Evolutionary conservation across 2,888 invertebrate species (phyloP).

Genomic region (Theodoxus fluviatilis): DNA sequence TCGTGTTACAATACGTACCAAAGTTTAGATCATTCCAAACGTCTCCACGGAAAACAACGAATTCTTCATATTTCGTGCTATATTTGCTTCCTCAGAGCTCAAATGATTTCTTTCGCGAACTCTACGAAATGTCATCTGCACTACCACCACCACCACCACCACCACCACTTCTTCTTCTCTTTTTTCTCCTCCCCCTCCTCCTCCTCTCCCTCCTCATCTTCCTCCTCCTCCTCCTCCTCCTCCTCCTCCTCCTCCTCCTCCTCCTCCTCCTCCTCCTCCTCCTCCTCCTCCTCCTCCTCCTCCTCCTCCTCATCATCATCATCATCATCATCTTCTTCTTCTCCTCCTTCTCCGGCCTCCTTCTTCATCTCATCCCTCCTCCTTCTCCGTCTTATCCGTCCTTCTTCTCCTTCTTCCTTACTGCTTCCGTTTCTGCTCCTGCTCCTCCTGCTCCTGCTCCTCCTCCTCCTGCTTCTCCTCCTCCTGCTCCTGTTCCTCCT

Average conservation of each 20-base stretch:
- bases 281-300: background rate
- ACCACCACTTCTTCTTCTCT: background rate
- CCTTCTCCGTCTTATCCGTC: background rate
- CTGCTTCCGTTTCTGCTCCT: slow-evolving; percentile 19
- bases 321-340: background rate
- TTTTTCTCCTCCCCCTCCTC: background rate
- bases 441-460: slow-evolving; percentile 20
- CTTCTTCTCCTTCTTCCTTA: background rate
- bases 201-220: slow-evolving; percentile 22
- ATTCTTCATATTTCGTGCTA: no score
- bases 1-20: no score
- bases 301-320: background rate
- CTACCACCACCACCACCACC: no score
- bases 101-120: no score
- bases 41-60: no score
- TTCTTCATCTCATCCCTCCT: background rate
- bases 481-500: background rate
- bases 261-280: background rate
- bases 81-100: no score
- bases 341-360: background rate
- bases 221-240: slow-evolving; percentile 15
- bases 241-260: background rate
- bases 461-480: slow-evolving; percentile 8
- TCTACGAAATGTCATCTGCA: no score
- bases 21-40: no score